Percentiles rank a stretch among this genome's conserved stretches.
These are phyloP conservation scores for Caenorhabditis wallacei DNA, from an alignment of 2,888 invertebrate genomes.

Conservation along the genomic window DNA sequence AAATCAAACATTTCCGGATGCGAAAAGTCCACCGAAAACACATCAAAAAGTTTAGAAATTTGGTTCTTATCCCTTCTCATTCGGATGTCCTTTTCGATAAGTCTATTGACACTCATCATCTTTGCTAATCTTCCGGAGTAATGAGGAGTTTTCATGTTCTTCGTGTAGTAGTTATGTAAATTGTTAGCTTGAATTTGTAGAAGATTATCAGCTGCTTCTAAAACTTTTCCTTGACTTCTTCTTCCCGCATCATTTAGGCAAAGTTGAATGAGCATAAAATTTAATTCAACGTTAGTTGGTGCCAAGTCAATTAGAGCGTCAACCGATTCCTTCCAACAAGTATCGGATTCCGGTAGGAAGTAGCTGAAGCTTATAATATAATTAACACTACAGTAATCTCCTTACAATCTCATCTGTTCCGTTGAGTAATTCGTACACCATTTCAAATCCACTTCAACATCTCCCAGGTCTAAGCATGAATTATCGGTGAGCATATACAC, in stretches of 20 bases:
- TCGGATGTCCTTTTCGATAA: constrained; percentile 56
- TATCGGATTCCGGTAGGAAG: constrained; percentile 3
- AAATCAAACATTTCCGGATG: constrained; percentile 52
- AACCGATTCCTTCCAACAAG: neutral
- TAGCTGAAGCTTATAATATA: constrained; percentile 26
- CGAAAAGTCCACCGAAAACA: constrained; percentile 35
- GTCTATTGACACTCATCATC: constrained; percentile 64
- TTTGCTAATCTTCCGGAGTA: constrained; percentile 65
- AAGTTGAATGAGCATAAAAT: constrained; percentile 63
- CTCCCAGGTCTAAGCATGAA: constrained; percentile 22
- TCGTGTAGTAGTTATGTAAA: constrained; percentile 61
- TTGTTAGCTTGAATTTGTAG: constrained; percentile 52
- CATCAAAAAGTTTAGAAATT: constrained; percentile 26
- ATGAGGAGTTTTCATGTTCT: constrained; percentile 45
- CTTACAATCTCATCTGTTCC: constrained; percentile 45
- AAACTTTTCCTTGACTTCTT: constrained; percentile 24
- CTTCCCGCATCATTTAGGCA: constrained; percentile 56
- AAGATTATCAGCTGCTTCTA: constrained; percentile 36
- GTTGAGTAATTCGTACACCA: constrained; percentile 37
- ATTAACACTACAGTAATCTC: no score
- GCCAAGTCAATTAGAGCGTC: constrained; percentile 36
- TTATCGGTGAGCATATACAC: constrained; percentile 26
- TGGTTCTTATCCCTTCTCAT: constrained; percentile 9
- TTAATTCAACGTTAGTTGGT: constrained; percentile 56
- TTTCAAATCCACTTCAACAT: constrained; percentile 29